Evolutionary conservation across 2,888 invertebrate genomes (phyloP).

Genomic region (Muschampia plurimacula): DNA sequence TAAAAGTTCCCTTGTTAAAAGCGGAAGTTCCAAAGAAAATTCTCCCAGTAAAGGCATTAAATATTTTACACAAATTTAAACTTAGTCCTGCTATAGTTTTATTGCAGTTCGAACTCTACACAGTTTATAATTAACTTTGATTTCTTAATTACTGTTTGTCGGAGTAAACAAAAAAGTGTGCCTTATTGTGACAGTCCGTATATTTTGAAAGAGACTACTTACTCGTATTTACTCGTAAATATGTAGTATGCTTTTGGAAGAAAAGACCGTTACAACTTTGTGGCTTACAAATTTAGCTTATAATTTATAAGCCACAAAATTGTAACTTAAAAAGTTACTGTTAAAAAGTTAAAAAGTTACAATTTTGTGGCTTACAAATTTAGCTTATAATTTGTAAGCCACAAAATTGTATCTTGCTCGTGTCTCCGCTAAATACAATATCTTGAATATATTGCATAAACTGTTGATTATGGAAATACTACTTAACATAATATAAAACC

Average conservation of each 20-base stretch:
- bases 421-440: background rate
- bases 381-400: no score
- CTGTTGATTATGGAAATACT: background rate
- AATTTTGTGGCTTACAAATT: no score
- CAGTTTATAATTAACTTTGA: slow-evolving; percentile 27
- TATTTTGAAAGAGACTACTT: background rate
- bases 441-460: background rate
- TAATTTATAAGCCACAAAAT: no score
- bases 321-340: no score
- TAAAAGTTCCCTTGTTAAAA: slow-evolving; percentile 34
- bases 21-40: slow-evolving; percentile 36
- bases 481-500: background rate
- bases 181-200: background rate
- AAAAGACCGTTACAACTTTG: no score
- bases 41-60: slow-evolving; percentile 32
- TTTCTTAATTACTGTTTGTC: slow-evolving; percentile 11
- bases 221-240: no score
- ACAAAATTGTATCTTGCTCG: no score
- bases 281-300: no score
- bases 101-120: slow-evolving; percentile 15
- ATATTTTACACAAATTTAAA: slow-evolving; percentile 38
- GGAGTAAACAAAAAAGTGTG: background rate
- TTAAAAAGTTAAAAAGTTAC: no score
- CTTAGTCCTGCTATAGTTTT: slow-evolving; percentile 24
- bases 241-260: no score